Evolutionary conservation across 1,140 invertebrate genomes (phyloP).

Genomic region (Camponotus pennsylvanicus): DNA sequence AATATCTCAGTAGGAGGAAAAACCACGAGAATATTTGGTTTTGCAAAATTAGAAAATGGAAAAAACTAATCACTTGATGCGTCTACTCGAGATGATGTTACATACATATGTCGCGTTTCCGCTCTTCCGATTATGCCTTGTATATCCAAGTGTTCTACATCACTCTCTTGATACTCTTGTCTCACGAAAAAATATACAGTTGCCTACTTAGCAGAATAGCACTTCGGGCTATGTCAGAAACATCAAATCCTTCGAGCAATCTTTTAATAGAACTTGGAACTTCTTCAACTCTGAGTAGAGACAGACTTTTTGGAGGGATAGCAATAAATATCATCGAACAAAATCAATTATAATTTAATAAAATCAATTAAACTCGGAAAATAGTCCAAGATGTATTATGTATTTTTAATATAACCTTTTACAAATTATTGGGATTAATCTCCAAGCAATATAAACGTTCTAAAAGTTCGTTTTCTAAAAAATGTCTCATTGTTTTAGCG

Average conservation of each 20-base stretch:
- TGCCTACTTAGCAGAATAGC: constrained; percentile 47
- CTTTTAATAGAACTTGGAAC: constrained; percentile 50
- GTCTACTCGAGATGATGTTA: background rate
- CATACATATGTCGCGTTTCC: constrained; percentile 9
- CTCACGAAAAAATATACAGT: constrained; percentile 63
- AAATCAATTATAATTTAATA: background rate
- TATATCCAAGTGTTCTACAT: constrained; percentile 50
- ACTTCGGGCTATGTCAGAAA: constrained; percentile 14
- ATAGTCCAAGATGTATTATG: background rate
- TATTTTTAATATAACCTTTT: background rate
- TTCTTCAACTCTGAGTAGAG: constrained; percentile 3
- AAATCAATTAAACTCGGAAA: background rate
- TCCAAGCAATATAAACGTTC: constrained; percentile 5
- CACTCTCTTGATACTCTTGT: constrained; percentile 52
- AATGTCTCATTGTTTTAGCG: too few relatives aligned
- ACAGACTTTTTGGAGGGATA: background rate
- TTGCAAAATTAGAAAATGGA: constrained; percentile 37
- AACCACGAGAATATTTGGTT: background rate
- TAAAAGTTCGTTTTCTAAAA: background rate
- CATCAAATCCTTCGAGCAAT: constrained; percentile 10
- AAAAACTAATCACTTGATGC: background rate
- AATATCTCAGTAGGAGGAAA: background rate
- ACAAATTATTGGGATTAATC: constrained; percentile 1
- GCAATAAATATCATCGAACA: constrained; percentile 8
- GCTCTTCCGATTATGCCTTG: constrained; percentile 31